Base-by-base conservation (phyloP, 2,888 invertebrate species). In the Drosophila demipolita region DNA sequence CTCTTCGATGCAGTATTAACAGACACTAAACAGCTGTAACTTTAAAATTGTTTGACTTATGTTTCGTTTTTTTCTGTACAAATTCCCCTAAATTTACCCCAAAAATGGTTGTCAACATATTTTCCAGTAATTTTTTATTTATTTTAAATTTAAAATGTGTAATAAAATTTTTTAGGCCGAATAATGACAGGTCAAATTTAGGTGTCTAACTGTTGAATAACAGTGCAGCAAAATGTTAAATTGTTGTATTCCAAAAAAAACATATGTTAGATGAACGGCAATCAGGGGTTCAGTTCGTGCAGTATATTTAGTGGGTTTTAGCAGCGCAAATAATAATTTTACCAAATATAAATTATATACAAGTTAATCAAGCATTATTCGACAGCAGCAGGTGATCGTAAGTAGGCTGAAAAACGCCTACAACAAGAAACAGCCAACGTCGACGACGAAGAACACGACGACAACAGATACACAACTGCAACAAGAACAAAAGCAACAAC, bases 241-340 rank as follows among this genome's bases (percentile, higher is more conserved):
- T 15, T 53, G 40, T 49, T 50, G 42, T 35, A 45, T 72, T 55
- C 49, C 66, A 40, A 48, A 57, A 58, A 29, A 58, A 74, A 74
- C 73, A 74, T 74, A 74, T 74, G 73, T 59, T 74, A 74, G 62
- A 55, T 68, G 74, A 73, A 73, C 73, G 61, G 67, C 57, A 55
- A 73, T 57, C 50, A 40, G 55, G 40, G 35, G 67, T 67, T 50
- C 50, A 35, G 67, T 66, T 67, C 67, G 67, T 67, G 73, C 73
- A 73, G 36, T 54, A 72, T 66, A 66, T 72, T 59, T 65, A 65
- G 72, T 72, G 40, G 59, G 53, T 71, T 52, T 64, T 61, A 57
- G 73, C 69, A 55, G 74, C 71, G 70, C 54, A 66, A 62, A 50
- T 66, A 66, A 12, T 49, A 67, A 57, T 57, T 54, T 71, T 78